Conservation (phyloP, 2,888 invertebrate genomes). For the Chymomyza procnemis region DNA sequence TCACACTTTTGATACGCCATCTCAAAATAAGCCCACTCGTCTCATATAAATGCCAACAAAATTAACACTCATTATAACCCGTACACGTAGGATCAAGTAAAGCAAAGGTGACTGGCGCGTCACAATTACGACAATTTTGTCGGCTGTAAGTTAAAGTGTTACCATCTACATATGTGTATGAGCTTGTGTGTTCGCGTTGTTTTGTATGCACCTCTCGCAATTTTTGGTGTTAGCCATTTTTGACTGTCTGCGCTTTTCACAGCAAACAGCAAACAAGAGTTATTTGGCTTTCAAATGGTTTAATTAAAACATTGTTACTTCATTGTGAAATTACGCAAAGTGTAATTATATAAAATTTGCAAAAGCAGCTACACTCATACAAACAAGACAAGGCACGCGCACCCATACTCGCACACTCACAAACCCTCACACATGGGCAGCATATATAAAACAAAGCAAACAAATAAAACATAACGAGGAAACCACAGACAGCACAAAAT, state of each 20-base stretch:
- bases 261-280: conserved; percentile 62
- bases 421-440: not conserved
- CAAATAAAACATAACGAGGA: not conserved
- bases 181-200: conserved; percentile 14
- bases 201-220: conserved; percentile 18
- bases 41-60: no score
- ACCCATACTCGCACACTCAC: conserved; percentile 15
- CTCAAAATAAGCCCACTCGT: no score
- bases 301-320: conserved; percentile 73
- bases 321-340: conserved; percentile 74
- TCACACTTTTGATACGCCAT: no score
- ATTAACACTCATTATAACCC: no score
- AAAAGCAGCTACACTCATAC: conserved; percentile 47
- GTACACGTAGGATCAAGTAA: not conserved
- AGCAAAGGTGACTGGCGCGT: not conserved
- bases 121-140: not conserved
- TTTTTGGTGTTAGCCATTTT: not conserved
- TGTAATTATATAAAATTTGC: conserved; percentile 73
- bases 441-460: conserved; percentile 7
- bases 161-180: no score
- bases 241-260: conserved; percentile 26
- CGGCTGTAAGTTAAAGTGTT: not conserved
- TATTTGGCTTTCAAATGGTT: conserved; percentile 72
- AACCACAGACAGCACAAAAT: conserved; percentile 45
- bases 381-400: conserved; percentile 7